phyloP scores from a whole-genome alignment of 2,888 invertebrate species.

The Apotomis capreana region DNA sequence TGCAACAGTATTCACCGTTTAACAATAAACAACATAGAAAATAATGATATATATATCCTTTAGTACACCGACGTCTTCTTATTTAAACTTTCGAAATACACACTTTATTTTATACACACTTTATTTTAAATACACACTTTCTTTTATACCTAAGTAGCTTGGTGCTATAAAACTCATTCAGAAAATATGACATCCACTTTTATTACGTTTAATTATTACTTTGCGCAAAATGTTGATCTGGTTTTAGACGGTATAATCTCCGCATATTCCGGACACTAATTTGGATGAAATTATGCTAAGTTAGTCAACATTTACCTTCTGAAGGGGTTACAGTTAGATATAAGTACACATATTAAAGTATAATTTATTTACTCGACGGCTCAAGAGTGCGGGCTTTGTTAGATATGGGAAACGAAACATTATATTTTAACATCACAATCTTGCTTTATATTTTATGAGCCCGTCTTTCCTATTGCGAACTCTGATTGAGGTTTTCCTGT shows the following conservation, averaged over 20 bases:
- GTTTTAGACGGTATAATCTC: neutral
- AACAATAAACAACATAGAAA: no score
- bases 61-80: no score
- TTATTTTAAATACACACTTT: no score
- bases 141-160: neutral
- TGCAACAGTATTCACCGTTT: no score
- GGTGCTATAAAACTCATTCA: neutral
- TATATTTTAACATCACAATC: no score
- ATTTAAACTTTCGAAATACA: no score
- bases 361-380: neutral
- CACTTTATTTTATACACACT: neutral
- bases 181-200: no score
- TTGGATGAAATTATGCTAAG: constrained; percentile 17
- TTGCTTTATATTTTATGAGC: no score
- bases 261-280: constrained; percentile 4
- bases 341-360: neutral
- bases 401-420: no score
- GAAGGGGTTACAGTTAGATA: neutral
- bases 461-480: no score
- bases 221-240: neutral
- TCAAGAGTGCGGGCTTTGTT: neutral
- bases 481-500: no score
- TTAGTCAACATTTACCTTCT: constrained; percentile 1
- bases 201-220: neutral
- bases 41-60: no score